Evolutionary conservation across 2,888 invertebrate species (phyloP).

Genomic region (Hydraecia micacea): DNA sequence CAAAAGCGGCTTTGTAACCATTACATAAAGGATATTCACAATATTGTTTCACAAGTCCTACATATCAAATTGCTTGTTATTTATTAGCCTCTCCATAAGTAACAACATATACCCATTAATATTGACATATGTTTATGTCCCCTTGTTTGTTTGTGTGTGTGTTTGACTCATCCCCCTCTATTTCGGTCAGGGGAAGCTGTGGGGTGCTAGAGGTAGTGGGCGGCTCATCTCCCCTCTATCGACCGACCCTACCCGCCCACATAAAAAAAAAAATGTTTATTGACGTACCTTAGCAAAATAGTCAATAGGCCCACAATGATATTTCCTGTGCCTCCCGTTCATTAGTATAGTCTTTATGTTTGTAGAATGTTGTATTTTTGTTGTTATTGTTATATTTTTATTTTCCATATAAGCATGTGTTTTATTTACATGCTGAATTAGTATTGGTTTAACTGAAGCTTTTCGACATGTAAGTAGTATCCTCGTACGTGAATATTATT

Average conservation of each 20-base stretch:
- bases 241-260: conserved; percentile 76
- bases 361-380: not conserved
- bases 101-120: conserved; percentile 42
- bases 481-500: not conserved
- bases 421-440: not conserved
- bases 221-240: conserved; percentile 82
- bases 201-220: conserved; percentile 73
- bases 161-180: conserved; percentile 78
- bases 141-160: conserved; percentile 68
- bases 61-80: conserved; percentile 39
- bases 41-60: conserved; percentile 19
- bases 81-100: conserved; percentile 44
- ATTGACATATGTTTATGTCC: conserved; percentile 49
- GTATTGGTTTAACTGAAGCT: not conserved
- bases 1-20: conserved; percentile 12
- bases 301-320: conserved; percentile 30
- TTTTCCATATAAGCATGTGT: not conserved
- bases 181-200: conserved; percentile 85
- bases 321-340: conserved; percentile 9
- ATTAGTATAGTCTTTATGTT: conserved; percentile 18
- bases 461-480: not conserved
- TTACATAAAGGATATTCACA: conserved; percentile 24
- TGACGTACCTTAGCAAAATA: conserved; percentile 49
- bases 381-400: not conserved
- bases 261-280: conserved; percentile 73